Evolutionary conservation across 2,888 invertebrate genomes (phyloP).

Genomic region (Escarpia spicata): DNA sequence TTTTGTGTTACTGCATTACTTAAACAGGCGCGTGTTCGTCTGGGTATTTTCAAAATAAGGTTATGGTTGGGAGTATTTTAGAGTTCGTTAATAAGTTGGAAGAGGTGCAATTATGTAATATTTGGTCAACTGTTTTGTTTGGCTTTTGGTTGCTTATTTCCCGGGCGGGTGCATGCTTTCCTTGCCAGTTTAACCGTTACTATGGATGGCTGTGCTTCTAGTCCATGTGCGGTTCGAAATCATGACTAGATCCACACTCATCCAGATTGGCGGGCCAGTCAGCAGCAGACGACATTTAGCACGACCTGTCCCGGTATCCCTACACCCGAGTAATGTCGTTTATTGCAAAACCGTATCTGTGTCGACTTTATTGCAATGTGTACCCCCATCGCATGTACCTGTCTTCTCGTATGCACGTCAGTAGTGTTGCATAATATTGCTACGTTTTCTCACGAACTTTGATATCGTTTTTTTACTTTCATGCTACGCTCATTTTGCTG

Average conservation of each 20-base stretch:
- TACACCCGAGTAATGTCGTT: neutral
- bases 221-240: conserved; percentile 42
- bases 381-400: neutral
- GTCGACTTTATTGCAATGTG: too few relatives aligned
- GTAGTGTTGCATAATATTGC: neutral
- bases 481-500: neutral
- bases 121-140: neutral
- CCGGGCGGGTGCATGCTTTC: conserved; percentile 13
- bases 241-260: conserved; percentile 55
- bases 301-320: neutral
- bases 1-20: neutral
- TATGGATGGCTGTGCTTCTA: conserved; percentile 46
- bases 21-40: neutral
- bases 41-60: neutral
- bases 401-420: neutral
- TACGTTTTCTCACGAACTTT: neutral
- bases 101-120: neutral
- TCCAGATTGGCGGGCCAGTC: conserved; percentile 36
- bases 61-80: neutral
- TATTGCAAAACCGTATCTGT: neutral
- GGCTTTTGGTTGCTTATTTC: neutral
- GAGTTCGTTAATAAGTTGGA: neutral
- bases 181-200: conserved; percentile 4
- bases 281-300: conserved; percentile 13
- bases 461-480: neutral